These are phyloP conservation scores for Nyctalus aviator DNA, from an alignment of 2,797 vertebrate genomes.

Conservation along the genomic window DNA sequence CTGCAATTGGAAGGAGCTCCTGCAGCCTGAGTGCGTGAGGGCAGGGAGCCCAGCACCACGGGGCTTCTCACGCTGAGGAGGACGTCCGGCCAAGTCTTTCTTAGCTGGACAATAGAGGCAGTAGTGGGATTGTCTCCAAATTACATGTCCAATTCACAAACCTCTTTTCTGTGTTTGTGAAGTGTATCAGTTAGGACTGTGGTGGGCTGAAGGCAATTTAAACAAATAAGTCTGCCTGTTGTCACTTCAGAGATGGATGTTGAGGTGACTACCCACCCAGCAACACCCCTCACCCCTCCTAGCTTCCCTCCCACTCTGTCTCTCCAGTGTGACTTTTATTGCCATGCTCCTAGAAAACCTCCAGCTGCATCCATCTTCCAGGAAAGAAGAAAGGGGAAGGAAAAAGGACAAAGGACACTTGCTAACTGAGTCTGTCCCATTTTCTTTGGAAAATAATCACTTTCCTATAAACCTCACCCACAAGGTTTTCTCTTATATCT, in stretches of 20 bases:
- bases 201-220: not conserved
- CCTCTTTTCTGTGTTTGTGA: not conserved
- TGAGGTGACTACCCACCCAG: not conserved
- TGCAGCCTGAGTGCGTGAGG: not conserved
- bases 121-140: not conserved
- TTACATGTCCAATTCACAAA: not conserved
- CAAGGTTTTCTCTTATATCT: not conserved
- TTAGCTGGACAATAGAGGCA: not conserved
- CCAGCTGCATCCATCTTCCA: not conserved
- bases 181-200: not conserved
- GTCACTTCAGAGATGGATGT: not conserved
- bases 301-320: not conserved
- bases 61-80: not conserved
- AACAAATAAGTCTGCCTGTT: not conserved
- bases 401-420: not conserved
- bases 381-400: not conserved
- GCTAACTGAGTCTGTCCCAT: not conserved
- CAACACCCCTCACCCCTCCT: accelerated
- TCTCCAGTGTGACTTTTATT: not conserved
- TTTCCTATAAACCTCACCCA: not conserved
- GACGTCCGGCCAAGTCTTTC: not conserved
- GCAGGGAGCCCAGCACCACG: not conserved
- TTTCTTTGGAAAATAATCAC: not conserved
- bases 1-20: slow-evolving; percentile 8
- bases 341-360: not conserved